These are phyloP conservation scores for Diplolepis rosae DNA, from an alignment of 2,888 invertebrate species.

Conservation along the genomic window DNA sequence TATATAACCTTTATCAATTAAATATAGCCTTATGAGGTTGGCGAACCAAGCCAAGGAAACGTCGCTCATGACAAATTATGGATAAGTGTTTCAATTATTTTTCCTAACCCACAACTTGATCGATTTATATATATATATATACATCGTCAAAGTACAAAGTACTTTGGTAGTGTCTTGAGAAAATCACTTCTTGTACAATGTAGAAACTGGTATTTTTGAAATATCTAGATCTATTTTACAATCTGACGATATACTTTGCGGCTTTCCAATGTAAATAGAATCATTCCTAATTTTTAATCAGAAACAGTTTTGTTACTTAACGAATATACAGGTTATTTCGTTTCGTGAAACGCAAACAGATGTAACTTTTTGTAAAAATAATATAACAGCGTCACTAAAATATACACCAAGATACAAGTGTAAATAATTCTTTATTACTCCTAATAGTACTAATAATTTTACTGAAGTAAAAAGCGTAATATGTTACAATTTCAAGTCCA, in stretches of 20 bases:
- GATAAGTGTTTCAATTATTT: too few relatives aligned
- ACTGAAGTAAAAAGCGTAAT: conserved; percentile 22
- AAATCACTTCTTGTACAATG: too few relatives aligned
- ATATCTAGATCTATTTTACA: too few relatives aligned
- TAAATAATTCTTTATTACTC: conserved; percentile 29
- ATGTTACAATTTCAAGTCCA: conserved; percentile 19
- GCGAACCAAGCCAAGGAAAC: too few relatives aligned
- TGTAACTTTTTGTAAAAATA: conserved; percentile 1
- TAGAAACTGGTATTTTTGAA: too few relatives aligned
- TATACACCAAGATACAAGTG: conserved; percentile 3
- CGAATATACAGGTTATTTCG: neutral
- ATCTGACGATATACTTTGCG: neutral
- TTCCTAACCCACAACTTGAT: too few relatives aligned
- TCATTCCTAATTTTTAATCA: neutral
- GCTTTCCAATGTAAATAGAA: neutral
- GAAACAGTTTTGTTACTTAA: neutral
- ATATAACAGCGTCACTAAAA: neutral
- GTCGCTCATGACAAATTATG: too few relatives aligned
- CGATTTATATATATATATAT: too few relatives aligned
- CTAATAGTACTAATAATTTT: conserved; percentile 15
- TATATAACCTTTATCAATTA: too few relatives aligned
- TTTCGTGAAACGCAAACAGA: neutral
- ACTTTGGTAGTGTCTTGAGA: neutral
- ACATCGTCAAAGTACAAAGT: neutral
- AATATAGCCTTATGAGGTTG: too few relatives aligned